Evolutionary conservation across 2,888 invertebrate species (phyloP).

Genomic region (Aphelenchoides bicaudatus): DNA sequence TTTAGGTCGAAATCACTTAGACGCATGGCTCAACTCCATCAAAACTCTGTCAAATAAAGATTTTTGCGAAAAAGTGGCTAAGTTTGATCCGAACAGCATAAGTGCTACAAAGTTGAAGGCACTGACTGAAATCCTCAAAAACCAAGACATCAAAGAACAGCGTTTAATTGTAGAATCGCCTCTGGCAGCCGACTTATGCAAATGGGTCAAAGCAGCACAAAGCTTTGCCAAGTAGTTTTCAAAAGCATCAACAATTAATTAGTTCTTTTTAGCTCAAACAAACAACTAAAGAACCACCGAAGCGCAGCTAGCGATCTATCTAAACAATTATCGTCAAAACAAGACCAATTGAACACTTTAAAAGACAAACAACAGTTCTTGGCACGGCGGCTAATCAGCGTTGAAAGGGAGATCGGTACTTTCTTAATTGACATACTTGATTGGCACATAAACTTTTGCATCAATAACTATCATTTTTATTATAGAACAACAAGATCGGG

Average conservation of each 20-base stretch:
- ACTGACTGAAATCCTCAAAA: constrained; percentile 36
- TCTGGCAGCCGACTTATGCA: constrained; percentile 31
- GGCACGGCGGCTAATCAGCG: background rate
- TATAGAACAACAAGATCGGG: constrained; percentile 10
- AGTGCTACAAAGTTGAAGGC: constrained; percentile 31
- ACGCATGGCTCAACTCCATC: constrained; percentile 41
- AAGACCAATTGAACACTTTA: background rate
- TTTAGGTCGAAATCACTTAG: constrained; percentile 41
- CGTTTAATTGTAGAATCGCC: constrained; percentile 35
- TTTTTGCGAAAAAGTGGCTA: constrained; percentile 20
- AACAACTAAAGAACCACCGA: constrained; percentile 7
- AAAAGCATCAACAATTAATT: background rate
- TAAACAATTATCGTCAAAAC: background rate
- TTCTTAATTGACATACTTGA: no score
- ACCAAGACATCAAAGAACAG: constrained; percentile 38
- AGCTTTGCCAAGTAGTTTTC: constrained; percentile 28
- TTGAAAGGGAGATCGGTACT: constrained; percentile 13
- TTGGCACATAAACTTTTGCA: no score
- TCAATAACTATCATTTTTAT: background rate
- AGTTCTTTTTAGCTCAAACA: constrained; percentile 18
- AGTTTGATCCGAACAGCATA: constrained; percentile 27
- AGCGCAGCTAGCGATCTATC: constrained; percentile 13
- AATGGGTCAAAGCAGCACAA: constrained; percentile 29
- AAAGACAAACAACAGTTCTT: constrained; percentile 3
- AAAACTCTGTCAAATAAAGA: constrained; percentile 30